These are phyloP conservation scores for Tetragnatha montana DNA, from an alignment of 2,888 invertebrate genomes.

Conservation along the genomic window DNA sequence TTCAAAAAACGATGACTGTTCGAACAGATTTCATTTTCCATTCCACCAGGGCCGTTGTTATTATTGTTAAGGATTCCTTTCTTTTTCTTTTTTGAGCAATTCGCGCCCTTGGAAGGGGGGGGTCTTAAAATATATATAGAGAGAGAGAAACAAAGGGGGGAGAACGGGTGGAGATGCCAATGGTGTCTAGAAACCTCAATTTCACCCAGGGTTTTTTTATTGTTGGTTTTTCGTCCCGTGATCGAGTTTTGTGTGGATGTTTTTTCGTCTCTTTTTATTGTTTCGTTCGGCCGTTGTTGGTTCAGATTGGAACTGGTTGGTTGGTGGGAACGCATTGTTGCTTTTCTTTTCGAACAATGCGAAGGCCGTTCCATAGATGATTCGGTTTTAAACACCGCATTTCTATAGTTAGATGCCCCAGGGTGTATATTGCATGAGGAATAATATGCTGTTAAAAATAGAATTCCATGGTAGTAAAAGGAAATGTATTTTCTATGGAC, in stretches of 20 bases:
- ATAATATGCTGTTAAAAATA: too few relatives aligned
- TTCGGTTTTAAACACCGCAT: background rate
- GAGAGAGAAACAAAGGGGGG: too few relatives aligned
- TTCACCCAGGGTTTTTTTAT: conserved; percentile 29
- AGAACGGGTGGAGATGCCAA: background rate
- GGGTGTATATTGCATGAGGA: too few relatives aligned
- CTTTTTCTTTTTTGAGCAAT: background rate
- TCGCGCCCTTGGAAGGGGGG: background rate
- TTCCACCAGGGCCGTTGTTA: conserved; percentile 34
- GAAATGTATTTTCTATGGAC: too few relatives aligned
- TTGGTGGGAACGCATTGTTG: background rate
- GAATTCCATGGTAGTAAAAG: too few relatives aligned
- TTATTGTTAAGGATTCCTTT: conserved; percentile 19
- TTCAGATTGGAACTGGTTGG: background rate
- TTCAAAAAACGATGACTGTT: conserved; percentile 67
- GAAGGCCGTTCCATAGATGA: background rate
- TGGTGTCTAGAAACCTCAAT: conserved; percentile 51
- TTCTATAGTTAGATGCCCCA: background rate
- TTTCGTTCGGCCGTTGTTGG: background rate
- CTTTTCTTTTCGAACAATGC: background rate
- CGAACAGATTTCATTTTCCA: conserved; percentile 48
- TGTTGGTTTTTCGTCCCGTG: background rate
- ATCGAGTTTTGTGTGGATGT: conserved; percentile 41
- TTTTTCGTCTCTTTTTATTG: background rate
- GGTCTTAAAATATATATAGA: background rate